Conservation (phyloP, 2,888 invertebrate genomes). For the Pomacea canaliculata region DNA sequence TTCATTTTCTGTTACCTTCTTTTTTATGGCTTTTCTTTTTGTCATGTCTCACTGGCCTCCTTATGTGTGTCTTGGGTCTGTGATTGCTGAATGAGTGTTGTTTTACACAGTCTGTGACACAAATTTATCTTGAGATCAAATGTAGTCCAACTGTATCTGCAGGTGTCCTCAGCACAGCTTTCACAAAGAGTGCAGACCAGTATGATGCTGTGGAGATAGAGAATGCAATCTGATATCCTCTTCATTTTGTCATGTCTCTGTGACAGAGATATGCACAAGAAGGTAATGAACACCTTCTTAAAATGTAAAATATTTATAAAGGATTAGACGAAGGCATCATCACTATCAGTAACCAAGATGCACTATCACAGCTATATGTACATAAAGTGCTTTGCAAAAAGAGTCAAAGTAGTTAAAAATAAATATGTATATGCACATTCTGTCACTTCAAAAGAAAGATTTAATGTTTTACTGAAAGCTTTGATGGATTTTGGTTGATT, state of each 20-base stretch:
- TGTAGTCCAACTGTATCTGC: constrained; percentile 18
- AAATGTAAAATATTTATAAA: neutral
- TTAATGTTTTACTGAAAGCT: too few species aligned
- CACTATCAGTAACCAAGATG: neutral
- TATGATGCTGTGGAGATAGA: constrained; percentile 67
- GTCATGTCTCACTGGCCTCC: too few species aligned
- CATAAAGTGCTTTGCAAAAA: too few species aligned
- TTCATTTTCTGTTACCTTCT: neutral
- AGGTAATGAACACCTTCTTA: constrained; percentile 50
- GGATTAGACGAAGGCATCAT: neutral
- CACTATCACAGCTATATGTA: neutral
- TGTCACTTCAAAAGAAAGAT: too few species aligned
- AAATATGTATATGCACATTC: too few species aligned
- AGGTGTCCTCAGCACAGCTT: constrained; percentile 61
- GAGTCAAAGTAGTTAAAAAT: too few species aligned
- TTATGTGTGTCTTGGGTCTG: too few species aligned
- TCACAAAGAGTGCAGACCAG: constrained; percentile 46
- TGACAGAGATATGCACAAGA: constrained; percentile 68
- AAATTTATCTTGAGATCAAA: too few species aligned
- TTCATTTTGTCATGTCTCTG: constrained; percentile 67
- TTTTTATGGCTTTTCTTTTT: too few species aligned
- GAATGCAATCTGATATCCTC: constrained; percentile 70
- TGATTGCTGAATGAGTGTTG: too few species aligned
- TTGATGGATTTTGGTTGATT: too few species aligned
- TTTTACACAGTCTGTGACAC: too few species aligned